Conservation (phyloP, 2,888 invertebrate species). For the Argynnis bischoffii region DNA sequence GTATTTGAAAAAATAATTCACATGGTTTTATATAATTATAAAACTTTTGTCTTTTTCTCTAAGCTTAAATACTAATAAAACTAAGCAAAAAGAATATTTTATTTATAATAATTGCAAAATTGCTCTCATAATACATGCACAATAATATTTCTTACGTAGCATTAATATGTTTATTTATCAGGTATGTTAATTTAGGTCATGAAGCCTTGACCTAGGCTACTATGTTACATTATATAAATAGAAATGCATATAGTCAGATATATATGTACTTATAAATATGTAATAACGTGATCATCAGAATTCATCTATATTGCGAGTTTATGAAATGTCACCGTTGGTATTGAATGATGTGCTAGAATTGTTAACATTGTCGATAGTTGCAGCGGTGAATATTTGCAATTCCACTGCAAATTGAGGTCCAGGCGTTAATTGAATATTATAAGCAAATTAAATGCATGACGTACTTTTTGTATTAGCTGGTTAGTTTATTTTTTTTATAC, state of each 20-base stretch:
- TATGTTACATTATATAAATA: slow-evolving; percentile 33
- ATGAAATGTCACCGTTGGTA: slow-evolving; percentile 28
- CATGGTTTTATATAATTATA: too few species aligned
- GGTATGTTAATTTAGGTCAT: slow-evolving; percentile 39
- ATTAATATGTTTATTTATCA: slow-evolving; percentile 28
- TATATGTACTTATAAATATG: slow-evolving; percentile 1
- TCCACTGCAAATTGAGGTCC: slow-evolving; percentile 18
- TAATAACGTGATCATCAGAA: slow-evolving; percentile 11
- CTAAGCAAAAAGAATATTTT: background rate
- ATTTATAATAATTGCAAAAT: background rate
- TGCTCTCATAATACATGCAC: background rate
- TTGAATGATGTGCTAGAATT: slow-evolving; percentile 33
- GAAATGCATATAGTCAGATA: slow-evolving; percentile 2
- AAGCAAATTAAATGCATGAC: background rate
- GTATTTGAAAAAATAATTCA: too few species aligned
- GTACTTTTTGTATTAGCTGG: background rate
- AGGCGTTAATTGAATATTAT: slow-evolving; percentile 9
- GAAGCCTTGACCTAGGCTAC: slow-evolving; percentile 40
- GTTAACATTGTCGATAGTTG: slow-evolving; percentile 22
- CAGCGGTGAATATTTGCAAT: slow-evolving; percentile 26
- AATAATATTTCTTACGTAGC: slow-evolving; percentile 21
- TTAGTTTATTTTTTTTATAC: too few species aligned
- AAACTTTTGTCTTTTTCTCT: too few species aligned
- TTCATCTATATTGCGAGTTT: slow-evolving; percentile 30
- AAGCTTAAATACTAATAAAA: too few species aligned